Evolutionary conservation across 1,140 invertebrate species (phyloP).

Genomic region (Polyergus mexicanus): DNA sequence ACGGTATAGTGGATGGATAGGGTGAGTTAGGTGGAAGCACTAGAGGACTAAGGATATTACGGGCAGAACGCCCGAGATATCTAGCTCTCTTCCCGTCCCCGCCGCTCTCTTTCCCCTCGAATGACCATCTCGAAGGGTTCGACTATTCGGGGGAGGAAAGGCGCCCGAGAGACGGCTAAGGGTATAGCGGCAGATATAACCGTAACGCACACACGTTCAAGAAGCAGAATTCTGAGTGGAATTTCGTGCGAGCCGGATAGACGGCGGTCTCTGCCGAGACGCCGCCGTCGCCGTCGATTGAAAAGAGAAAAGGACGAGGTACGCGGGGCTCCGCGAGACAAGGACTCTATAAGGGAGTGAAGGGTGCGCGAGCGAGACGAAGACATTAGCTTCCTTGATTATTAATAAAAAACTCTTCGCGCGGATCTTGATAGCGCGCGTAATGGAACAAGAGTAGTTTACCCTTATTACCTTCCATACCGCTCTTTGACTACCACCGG

Average conservation of each 20-base stretch:
- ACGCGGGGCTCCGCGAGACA: neutral
- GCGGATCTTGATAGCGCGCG: slow-evolving; percentile 65
- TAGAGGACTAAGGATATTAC: slow-evolving; percentile 78
- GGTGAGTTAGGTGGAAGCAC: slow-evolving; percentile 77
- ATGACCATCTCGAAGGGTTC: slow-evolving; percentile 73
- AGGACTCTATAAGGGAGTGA: neutral
- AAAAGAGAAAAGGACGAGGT: slow-evolving; percentile 33
- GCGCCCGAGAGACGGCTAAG: slow-evolving; percentile 74
- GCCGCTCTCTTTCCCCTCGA: slow-evolving; percentile 38
- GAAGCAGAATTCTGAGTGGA: slow-evolving; percentile 64
- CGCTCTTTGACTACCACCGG: slow-evolving; percentile 53
- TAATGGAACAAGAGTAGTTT: slow-evolving; percentile 65
- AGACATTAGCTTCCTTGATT: slow-evolving; percentile 67
- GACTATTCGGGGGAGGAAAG: slow-evolving; percentile 72
- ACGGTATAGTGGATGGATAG: slow-evolving; percentile 31
- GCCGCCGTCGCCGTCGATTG: slow-evolving; percentile 21
- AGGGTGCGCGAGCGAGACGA: slow-evolving; percentile 42
- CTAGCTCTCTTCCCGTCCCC: slow-evolving; percentile 71
- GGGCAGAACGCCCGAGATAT: slow-evolving; percentile 79
- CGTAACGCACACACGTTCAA: slow-evolving; percentile 80
- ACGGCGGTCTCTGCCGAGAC: slow-evolving; percentile 53
- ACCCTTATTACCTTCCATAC: slow-evolving; percentile 65
- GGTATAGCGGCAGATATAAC: slow-evolving; percentile 83
- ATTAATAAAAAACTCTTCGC: slow-evolving; percentile 74
- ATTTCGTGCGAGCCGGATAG: slow-evolving; percentile 65